These are phyloP conservation scores for Cyprinodon tularosa DNA, from an alignment of 2,113 vertebrate species.

Conservation along the genomic window DNA sequence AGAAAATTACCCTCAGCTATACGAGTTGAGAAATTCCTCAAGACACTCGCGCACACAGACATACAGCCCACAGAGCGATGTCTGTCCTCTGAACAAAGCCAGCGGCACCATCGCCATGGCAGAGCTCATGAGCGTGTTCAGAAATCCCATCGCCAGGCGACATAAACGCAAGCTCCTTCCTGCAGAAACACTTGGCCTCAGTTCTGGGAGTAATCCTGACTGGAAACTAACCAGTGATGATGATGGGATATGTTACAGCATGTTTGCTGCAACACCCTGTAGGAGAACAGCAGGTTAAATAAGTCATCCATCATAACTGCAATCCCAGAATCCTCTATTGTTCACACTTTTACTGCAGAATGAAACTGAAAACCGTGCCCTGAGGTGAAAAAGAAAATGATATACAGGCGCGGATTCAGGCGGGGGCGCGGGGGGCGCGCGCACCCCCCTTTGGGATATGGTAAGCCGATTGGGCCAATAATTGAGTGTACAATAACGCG, in stretches of 20 bases:
- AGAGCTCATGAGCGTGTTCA: slow-evolving; percentile 39
- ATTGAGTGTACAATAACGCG: no score
- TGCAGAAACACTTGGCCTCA: slow-evolving; percentile 33
- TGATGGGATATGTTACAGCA: background rate
- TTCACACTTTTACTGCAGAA: background rate
- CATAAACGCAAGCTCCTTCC: slow-evolving; percentile 22
- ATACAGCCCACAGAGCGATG: slow-evolving; percentile 42
- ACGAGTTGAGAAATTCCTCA: slow-evolving; percentile 17
- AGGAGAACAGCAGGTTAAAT: background rate
- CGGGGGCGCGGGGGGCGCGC: no score
- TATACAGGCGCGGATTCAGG: no score
- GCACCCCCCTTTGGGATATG: no score
- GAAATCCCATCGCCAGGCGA: slow-evolving; percentile 39
- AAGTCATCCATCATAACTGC: background rate
- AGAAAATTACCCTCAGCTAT: slow-evolving; percentile 40
- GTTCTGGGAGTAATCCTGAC: slow-evolving; percentile 5
- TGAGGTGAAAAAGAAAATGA: background rate
- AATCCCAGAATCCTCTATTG: background rate
- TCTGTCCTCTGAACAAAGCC: slow-evolving; percentile 35
- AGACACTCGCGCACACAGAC: slow-evolving; percentile 18
- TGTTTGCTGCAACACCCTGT: background rate
- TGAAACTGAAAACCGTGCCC: background rate
- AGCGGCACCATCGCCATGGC: slow-evolving; percentile 51
- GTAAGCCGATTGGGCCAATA: no score
- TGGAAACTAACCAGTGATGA: background rate